Evolutionary conservation across 2,797 vertebrate genomes (phyloP), one percentile per base, ranked within the genome.

Genomic region (Lagorchestes hirsutus): DNA sequence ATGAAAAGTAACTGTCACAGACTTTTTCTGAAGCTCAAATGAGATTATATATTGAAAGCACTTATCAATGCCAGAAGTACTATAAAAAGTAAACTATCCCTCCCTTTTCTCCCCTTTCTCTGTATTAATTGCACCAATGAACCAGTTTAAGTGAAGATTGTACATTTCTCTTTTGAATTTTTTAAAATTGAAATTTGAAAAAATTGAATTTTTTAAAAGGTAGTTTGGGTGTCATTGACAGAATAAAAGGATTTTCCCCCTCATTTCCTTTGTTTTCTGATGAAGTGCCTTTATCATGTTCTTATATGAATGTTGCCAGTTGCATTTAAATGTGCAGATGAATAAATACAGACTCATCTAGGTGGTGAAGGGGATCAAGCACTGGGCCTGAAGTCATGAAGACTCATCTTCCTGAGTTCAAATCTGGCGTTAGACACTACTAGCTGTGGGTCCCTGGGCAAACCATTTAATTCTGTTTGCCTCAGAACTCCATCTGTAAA

Each of bases 211-310:
- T 93, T 92, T n/a, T 55, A 56, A 92, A 34, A 95, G 22, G 34
- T 90, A 50, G 46, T 95, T 90, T 24, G 40, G 34, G 74, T 46
- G 40, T 50, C 40, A 55, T 46, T 82, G 59, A 92, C 95, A 92
- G 91, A 1, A 18, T 57, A 91, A 90, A 10, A 40, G 92, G 67
- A 12, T 2, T 55, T 3, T 55, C 1, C 8, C 18, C 67, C 67
- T 93, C 90, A 56, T 94, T 74, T 91, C 2, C 9, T 92, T 92
- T 94, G 22, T 59, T 94, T 96, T 91, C 24, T 92, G 82, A 95
- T 2, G 1, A 67, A 95, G 58, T 16, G 13, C 92, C 58, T 74
- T 62, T 55, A 93, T 5, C 58, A 18, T 40, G 13, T 96, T 34
- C 1, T 40, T 93, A 34, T 0, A 55, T 82, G 6, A 2, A 59